Evolutionary conservation across 1,140 invertebrate species (phyloP), one percentile per base, ranked within the genome.

Genomic region (Achroia grisella): DNA sequence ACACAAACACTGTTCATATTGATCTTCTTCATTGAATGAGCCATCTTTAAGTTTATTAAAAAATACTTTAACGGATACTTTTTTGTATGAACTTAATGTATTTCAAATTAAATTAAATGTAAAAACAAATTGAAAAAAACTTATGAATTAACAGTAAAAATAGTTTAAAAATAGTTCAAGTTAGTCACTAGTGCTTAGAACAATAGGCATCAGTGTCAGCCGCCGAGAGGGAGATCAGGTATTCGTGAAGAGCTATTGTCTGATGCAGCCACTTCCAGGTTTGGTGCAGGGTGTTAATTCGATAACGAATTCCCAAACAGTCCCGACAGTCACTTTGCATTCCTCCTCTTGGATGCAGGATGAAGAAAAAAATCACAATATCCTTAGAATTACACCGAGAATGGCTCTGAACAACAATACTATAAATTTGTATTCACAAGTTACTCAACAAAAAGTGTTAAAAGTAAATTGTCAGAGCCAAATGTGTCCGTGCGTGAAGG

Each of bases 231-330:
- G 91, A 90, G 72, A 95, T 92, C 56, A 96, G 88, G 65, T 94
- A 94, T 61, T 94, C 92, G 89, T 96, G 94, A 42, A 95, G 88
- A 57, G 91, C 91, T 57, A 94, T 92, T 36, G 94, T 95, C 78
- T 95, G 93, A 81, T 96, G 94, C 72, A 96, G 84, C 94, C 94
- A 95, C 94, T 95, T 95, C 91, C 93, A 95, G 64, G 94, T 95
- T 81, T 95, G 93, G 83, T 95, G 93, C 79, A 95, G 90, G 80
- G 89, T 89, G 83, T 92, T 93, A 81, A 92, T 91, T 87, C 94
- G 92, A 89, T 90, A 91, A 86, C 94, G 91, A 86, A 95, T 92
- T 89, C 91, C 92, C 88, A 95, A 87, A 90, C 93, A 94, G 84
- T 95, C 93, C 86, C 92, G 91, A 79, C 88, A 91, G 86, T 91